Percentiles rank a stretch among this genome's conserved stretches.
phyloP scores from a whole-genome alignment of 2,113 vertebrate species.

The Epinephelus fuscoguttatus region DNA sequence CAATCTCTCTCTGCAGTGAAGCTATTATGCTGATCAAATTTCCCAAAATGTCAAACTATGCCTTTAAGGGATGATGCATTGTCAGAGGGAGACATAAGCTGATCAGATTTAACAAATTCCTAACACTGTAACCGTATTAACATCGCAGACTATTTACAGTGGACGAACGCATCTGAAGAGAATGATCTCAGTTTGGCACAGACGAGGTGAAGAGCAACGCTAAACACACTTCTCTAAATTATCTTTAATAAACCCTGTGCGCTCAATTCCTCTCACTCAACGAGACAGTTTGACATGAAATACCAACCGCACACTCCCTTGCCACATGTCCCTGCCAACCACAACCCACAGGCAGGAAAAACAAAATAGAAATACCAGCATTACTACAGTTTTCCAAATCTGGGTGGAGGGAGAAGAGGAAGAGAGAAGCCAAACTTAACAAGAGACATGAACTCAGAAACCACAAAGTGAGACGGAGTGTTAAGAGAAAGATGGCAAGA shows the following conservation, averaged over 20 bases:
- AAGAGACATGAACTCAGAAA: slow-evolving; percentile 72
- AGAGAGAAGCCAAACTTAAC: slow-evolving; percentile 68
- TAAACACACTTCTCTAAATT: slow-evolving; percentile 34
- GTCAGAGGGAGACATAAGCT: background rate
- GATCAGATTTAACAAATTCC: background rate
- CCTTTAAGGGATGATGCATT: background rate
- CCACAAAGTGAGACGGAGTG: slow-evolving; percentile 37
- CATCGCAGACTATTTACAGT: background rate
- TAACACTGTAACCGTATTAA: background rate
- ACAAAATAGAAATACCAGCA: slow-evolving; percentile 65
- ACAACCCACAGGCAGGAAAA: slow-evolving; percentile 69
- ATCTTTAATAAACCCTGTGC: slow-evolving; percentile 40
- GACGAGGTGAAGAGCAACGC: background rate
- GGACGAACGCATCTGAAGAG: background rate
- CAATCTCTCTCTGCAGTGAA: too few relatives aligned
- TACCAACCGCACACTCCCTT: slow-evolving; percentile 54
- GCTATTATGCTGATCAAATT: too few relatives aligned
- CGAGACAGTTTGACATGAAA: slow-evolving; percentile 57
- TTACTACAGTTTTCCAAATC: slow-evolving; percentile 77
- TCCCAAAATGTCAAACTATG: too few relatives aligned
- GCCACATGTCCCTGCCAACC: slow-evolving; percentile 60
- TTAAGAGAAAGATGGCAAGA: slow-evolving; percentile 15
- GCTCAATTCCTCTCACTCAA: slow-evolving; percentile 49
- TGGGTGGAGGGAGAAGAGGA: slow-evolving; percentile 26
- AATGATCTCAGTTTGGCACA: slow-evolving; percentile 27